Percentiles rank a stretch among this genome's conserved stretches.
phyloP scores from a whole-genome alignment of 2,888 invertebrate genomes.

The Carpatolechia fugitivella region DNA sequence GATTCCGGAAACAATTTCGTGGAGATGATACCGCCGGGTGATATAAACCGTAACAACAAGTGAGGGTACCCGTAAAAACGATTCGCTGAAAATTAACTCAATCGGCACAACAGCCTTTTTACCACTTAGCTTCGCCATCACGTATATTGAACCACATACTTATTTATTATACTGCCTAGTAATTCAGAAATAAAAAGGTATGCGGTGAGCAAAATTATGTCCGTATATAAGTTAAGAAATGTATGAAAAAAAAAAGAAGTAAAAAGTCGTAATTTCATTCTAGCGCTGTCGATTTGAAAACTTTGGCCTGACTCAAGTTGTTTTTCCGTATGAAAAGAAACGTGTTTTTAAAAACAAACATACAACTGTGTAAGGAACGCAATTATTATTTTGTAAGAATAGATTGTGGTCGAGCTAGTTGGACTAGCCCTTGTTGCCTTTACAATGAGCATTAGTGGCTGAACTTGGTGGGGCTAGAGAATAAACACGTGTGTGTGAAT shows the following conservation, averaged over 20 bases:
- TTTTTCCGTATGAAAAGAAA: too few relatives aligned
- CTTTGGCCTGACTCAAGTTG: too few relatives aligned
- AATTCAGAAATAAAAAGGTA: too few relatives aligned
- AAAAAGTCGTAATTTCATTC: too few relatives aligned
- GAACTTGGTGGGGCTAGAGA: not conserved
- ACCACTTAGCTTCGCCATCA: not conserved
- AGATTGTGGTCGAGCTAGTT: constrained; percentile 74
- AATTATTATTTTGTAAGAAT: constrained; percentile 68
- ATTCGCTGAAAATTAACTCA: constrained; percentile 71
- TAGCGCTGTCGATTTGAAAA: too few relatives aligned
- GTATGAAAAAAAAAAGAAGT: too few relatives aligned
- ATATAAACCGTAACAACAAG: constrained; percentile 70
- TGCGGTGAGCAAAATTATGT: too few relatives aligned
- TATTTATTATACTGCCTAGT: too few relatives aligned
- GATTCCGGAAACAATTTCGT: constrained; percentile 69
- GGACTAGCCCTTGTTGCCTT: constrained; percentile 76
- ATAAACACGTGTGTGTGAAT: not conserved
- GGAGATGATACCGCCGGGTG: constrained; percentile 69
- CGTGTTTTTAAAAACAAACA: too few relatives aligned
- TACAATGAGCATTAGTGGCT: constrained; percentile 71
- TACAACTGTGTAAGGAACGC: constrained; percentile 60
- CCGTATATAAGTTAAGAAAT: too few relatives aligned
- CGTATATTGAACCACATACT: not conserved
- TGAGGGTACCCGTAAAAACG: constrained; percentile 67
- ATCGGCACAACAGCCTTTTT: constrained; percentile 38